Base-by-base conservation (phyloP, 2,888 invertebrate genomes). In the Drosophila emarginata region DNA sequence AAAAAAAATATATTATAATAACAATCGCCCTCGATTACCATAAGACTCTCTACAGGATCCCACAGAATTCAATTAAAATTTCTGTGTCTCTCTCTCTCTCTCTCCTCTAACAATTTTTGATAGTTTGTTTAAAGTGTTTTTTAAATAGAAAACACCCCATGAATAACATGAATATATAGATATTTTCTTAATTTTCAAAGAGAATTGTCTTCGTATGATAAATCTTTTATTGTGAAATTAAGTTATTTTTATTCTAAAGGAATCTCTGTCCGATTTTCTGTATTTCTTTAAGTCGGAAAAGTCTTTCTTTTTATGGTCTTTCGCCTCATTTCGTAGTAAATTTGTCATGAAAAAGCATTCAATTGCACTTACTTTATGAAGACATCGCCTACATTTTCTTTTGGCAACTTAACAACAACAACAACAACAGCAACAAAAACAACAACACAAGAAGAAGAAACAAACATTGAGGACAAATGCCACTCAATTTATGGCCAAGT, bases 391-490 rank as follows among this genome's bases (percentile, higher is more conserved):
- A 45, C 11, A 21, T 45, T 45, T 21, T 80, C 80, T 84, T 84
- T 84, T 76, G 66, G 60, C 52, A 59, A 58, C 65, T 39, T 37
- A 80, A 67, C 69, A 72, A 64, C 53, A 58, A 28, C 56, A 61
- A 45, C 32, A 52, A n/a, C 54, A n/a, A 18, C 59, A 67, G 39
- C 50, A 53, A 28, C 51, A 58, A 45, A 28, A 52, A n/a, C 45
- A n/a, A 18, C 59, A 67, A 52, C 39, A 54, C 28, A n/a, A n/a
- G 5, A 28, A 32, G 52, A 50, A 21, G 39, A 23, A 14, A 11
- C 32, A 18, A 7, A 21, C 45, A 45, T 45, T 14, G 45, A 45
- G 45, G 45, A 45, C 45, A 57, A 57, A 23, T 21, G 36, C 56
- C 36, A 57, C 56, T 36, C 37, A 57, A 57, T 57, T 39, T 57